Base-by-base conservation (phyloP, 2,113 vertebrate genomes). In the Parotia lawesii region DNA sequence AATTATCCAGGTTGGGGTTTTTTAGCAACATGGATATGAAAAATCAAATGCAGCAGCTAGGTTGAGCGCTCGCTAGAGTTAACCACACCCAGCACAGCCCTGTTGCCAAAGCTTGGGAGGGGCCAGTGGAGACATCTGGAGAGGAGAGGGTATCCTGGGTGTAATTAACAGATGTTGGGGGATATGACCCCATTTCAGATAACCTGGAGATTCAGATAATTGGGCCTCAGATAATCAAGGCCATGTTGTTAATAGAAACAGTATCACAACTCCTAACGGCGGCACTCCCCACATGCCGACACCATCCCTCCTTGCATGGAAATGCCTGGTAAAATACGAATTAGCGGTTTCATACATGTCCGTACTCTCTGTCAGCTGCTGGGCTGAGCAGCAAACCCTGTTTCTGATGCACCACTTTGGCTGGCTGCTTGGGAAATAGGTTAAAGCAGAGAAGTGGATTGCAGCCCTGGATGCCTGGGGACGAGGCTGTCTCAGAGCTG, bases 361-460 rank as follows among this genome's bases (percentile, higher is more conserved):
- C 0, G 0, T 28, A 3, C 20, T 48, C 57, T 61, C 89, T 65
- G 84, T 51, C 80, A 75, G 15, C 61, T 9, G 65, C 60, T 10
- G 3, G 66, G 86, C 84, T 72, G 66, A 89, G 89, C 33, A 35
- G 80, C 70, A 81, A 67, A 23, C 45, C 40, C 66, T 15, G 27
- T 4, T 89, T 57, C 87, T 42, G 70, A 71, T 57, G 91, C 80
- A 64, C 53, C 62, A 16, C 53, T 66, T 31, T 9, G 71, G 53
- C 50, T 84, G 85, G 50, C 87, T 94, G 85, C 81, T 81, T 45
- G 67, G 87, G 95, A 96, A 97, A 93, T 94, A 87, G 95, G 93
- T 90, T 96, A 95, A 73, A 60, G 90, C 90, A 93, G 79, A 83
- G 92, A 90, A 76, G 82, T 33, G 79, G 89, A 87, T 86, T 45